Evolutionary conservation across 2,113 vertebrate genomes (phyloP), one percentile per base, ranked within the genome.

Genomic region (Thalassoma bifasciatum): DNA sequence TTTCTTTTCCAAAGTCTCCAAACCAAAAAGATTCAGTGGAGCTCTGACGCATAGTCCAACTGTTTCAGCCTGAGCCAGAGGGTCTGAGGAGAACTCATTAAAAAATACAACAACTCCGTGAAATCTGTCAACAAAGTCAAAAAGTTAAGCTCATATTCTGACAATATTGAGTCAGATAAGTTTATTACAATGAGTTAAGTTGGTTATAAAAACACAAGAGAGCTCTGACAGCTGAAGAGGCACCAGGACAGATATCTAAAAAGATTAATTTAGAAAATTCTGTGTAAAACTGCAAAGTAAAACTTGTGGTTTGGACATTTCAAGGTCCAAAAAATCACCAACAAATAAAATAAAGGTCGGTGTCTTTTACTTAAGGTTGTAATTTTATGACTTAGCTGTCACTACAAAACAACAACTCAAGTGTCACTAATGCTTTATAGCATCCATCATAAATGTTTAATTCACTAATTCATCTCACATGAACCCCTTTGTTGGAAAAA

Each of bases 181-280:
- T 47, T 50, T 10, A n/a, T 70, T 47, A 60, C 47, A 46, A 7
- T 30, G 54, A 51, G 58, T 73, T 38, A 82, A 66, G 60, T 80
- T 66, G 73, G 61, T 75, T 80, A 75, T 3, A 67, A 71, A 66
- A 30, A 70, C 80, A 74, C 76, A 58, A 30, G 54, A 73, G 67
- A 6, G 65, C 63, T 68, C 14, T 60, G 46, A 36, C 37, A 64
- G 47, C 66, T 61, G 11, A 64, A 40, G 30, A 6, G 44, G 37
- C 22, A 79, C 3, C 17, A 3, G 14, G n/a, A 49, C 34, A 56
- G 49, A 66, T 21, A 47, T 34, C 1, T 1, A 1, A 34, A 44
- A 65, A 49, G 3, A 24, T 2, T 2, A 59, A 11, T 44, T 5
- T 21, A 69, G 22, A 8, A 3, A 37, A 12, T 8, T 4, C 46